A percentile compares a stretch with the other conserved stretches of the same genome.
phyloP scores from a whole-genome alignment of 2,797 vertebrate genomes.

The Coendou prehensilis region DNA sequence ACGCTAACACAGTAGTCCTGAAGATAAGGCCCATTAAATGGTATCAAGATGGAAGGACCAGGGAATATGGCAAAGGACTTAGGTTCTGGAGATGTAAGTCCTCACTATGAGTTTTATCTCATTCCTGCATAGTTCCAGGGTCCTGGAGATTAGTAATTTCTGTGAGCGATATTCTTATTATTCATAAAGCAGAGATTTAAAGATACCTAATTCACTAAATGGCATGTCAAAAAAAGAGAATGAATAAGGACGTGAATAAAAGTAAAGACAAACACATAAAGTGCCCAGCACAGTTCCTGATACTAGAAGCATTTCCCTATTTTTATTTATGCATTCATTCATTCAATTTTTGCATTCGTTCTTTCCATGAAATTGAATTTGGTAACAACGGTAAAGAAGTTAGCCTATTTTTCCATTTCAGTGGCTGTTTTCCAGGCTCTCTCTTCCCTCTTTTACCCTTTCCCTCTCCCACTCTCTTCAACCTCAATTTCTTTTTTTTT shows the following conservation, averaged over 20 bases:
- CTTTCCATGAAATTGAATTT: background rate
- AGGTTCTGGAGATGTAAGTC: background rate
- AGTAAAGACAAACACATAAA: background rate
- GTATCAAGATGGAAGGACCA: background rate
- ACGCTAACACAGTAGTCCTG: background rate
- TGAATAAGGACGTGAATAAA: background rate
- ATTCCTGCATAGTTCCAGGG: background rate
- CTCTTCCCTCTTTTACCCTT: background rate
- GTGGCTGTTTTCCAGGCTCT: background rate
- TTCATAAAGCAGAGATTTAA: conserved; percentile 17
- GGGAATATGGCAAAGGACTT: background rate
- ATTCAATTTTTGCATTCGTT: background rate
- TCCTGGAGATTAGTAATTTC: background rate
- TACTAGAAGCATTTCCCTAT: background rate
- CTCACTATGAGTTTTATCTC: background rate
- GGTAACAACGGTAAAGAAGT: background rate
- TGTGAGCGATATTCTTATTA: background rate
- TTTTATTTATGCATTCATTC: background rate
- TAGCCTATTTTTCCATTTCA: background rate
- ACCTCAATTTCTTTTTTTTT: background rate
- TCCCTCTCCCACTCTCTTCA: background rate
- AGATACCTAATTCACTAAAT: conserved; percentile 29
- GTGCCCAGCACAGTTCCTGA: background rate
- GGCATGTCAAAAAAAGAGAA: background rate
- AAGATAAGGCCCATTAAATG: background rate